Conservation (phyloP, 2,888 invertebrate species). For the Xiphydria camelus region DNA sequence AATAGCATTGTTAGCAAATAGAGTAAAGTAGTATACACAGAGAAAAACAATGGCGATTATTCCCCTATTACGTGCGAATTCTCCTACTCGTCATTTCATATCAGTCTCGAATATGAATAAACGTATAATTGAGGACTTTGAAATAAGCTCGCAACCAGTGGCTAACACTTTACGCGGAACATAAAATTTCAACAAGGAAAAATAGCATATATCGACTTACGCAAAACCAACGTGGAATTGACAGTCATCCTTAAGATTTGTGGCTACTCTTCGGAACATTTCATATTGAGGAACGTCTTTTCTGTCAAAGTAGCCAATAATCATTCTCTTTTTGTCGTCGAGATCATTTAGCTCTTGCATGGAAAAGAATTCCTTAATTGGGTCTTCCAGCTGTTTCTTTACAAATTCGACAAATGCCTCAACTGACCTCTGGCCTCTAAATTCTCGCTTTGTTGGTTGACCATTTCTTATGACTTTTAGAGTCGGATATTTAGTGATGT, state of each 20-base stretch:
- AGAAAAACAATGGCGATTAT: too few species aligned
- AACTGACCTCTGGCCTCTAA: constrained; percentile 84
- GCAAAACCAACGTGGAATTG: constrained; percentile 92
- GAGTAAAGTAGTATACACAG: too few species aligned
- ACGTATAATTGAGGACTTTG: too few species aligned
- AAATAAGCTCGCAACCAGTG: too few species aligned
- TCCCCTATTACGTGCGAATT: too few species aligned
- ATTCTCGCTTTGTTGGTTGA: constrained; percentile 86
- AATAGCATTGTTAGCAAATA: constrained; percentile 21
- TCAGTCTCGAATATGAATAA: too few species aligned
- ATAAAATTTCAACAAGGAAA: too few species aligned
- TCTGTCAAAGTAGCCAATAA: constrained; percentile 88
- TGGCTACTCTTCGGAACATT: constrained; percentile 79
- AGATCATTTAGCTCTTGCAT: constrained; percentile 74
- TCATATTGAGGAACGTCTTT: constrained; percentile 81
- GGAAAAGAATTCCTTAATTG: constrained; percentile 76
- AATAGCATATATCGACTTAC: constrained; percentile 54
- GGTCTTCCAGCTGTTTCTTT: constrained; percentile 84
- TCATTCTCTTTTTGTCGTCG: constrained; percentile 79
- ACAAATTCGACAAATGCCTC: constrained; percentile 91
- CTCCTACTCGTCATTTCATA: too few species aligned
- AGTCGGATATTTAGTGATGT: constrained; percentile 98
- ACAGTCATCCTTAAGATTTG: constrained; percentile 92
- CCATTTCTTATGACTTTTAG: constrained; percentile 93
- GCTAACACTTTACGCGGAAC: too few species aligned